Conservation (phyloP, 2,888 invertebrate genomes). For the Thecocarcelia acutangulata region DNA sequence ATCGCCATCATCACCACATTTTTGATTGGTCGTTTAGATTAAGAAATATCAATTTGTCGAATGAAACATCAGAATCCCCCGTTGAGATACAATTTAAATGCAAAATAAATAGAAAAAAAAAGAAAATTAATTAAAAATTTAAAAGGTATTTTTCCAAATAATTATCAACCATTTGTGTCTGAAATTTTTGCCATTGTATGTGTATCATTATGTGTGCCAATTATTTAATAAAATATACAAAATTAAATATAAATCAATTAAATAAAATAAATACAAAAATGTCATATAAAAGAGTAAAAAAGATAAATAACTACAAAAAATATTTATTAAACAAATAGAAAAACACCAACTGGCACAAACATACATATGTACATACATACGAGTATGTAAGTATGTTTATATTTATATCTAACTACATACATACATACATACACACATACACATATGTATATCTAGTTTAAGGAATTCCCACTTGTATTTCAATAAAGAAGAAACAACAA, state of each 20-base stretch:
- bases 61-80: not conserved
- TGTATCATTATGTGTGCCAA: not conserved
- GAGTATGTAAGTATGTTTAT: too few relatives aligned
- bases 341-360: not conserved
- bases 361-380: not conserved
- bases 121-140: constrained; percentile 1
- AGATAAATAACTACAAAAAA: constrained; percentile 9
- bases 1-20: not conserved
- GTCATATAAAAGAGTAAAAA: constrained; percentile 7
- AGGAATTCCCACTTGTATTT: constrained; percentile 42
- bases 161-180: not conserved
- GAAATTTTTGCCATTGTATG: not conserved
- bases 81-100: not conserved
- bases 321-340: constrained; percentile 2
- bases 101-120: not conserved
- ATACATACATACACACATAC: not conserved
- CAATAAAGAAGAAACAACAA: constrained; percentile 5
- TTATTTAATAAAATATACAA: not conserved
- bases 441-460: constrained; percentile 4
- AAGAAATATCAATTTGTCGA: not conserved
- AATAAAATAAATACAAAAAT: constrained; percentile 22
- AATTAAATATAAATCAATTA: constrained; percentile 22
- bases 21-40: constrained; percentile 18
- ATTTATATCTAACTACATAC: not conserved
- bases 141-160: constrained; percentile 18